Conservation (phyloP, 2,113 vertebrate species). For the Puntigrus tetrazona region DNA sequence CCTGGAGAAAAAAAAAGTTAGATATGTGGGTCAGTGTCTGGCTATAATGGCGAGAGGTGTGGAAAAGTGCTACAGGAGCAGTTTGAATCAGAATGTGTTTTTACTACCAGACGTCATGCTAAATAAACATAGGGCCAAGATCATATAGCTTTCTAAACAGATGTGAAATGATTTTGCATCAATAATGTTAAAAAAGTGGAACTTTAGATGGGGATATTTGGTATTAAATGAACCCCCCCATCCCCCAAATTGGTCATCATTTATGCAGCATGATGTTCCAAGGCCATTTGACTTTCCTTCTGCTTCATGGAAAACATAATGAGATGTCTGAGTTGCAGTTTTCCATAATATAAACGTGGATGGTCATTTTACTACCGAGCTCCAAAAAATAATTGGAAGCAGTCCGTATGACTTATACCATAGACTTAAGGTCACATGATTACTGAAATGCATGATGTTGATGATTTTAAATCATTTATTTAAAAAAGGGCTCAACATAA, state of each 20-base stretch:
- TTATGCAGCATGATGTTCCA: background rate
- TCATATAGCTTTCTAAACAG: slow-evolving; percentile 4
- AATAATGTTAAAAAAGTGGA: slow-evolving; percentile 19
- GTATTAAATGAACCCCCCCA: background rate
- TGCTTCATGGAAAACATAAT: background rate
- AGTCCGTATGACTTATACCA: background rate
- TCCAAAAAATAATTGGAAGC: too few relatives aligned
- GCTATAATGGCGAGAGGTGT: background rate
- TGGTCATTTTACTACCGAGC: too few relatives aligned
- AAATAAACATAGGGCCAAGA: slow-evolving; percentile 1
- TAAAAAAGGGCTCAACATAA: too few relatives aligned
- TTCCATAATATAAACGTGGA: background rate
- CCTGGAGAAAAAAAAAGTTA: slow-evolving; percentile 27
- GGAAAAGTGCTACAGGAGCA: slow-evolving; percentile 26
- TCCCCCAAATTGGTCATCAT: background rate
- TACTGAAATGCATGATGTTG: too few relatives aligned
- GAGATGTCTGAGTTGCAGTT: background rate
- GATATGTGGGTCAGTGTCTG: slow-evolving; percentile 7
- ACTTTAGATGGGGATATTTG: background rate
- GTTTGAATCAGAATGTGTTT: background rate
- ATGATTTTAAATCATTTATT: too few relatives aligned
- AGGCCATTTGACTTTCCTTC: background rate
- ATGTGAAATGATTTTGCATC: background rate
- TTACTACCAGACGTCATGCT: background rate
- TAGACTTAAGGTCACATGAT: background rate